These are phyloP conservation scores for Talpa occidentalis DNA, from an alignment of 2,113 vertebrate species.

Conservation along the genomic window DNA sequence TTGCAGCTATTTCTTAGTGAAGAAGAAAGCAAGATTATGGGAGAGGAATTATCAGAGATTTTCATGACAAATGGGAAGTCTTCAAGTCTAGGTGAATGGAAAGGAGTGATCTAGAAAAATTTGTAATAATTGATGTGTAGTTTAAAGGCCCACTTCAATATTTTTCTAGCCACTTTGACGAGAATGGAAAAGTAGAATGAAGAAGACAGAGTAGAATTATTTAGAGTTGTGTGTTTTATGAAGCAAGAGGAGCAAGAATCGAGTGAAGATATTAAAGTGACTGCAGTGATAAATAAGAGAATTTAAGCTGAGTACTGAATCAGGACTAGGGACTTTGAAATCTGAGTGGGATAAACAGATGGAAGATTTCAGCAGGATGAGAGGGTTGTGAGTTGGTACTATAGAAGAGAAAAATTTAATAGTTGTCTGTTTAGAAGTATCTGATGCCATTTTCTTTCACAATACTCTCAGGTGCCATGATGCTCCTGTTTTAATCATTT, in stretches of 20 bases:
- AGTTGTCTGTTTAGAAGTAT: conserved; percentile 16
- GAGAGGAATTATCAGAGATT: not conserved
- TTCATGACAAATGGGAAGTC: not conserved
- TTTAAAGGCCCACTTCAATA: not conserved
- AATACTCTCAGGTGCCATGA: conserved; percentile 56
- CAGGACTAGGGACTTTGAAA: fast-evolving
- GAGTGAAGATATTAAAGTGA: not conserved
- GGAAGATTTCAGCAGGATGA: not conserved
- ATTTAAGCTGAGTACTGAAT: not conserved
- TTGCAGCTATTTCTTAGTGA: not conserved
- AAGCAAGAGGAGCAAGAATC: not conserved
- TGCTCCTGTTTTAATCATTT: conserved; percentile 67
- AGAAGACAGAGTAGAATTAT: not conserved
- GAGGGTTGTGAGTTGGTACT: not conserved
- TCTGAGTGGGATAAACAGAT: not conserved
- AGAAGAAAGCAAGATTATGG: not conserved
- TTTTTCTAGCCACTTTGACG: not conserved
- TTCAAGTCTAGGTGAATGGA: not conserved
- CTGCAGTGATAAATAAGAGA: not conserved
- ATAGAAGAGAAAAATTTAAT: not conserved
- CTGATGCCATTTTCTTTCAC: not conserved
- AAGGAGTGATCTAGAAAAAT: not conserved
- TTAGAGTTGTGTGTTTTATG: not conserved
- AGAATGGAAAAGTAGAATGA: not conserved
- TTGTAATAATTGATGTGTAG: not conserved